Evolutionary conservation across 2,113 vertebrate species (phyloP).

Genomic region (Oxyura jamaicensis): DNA sequence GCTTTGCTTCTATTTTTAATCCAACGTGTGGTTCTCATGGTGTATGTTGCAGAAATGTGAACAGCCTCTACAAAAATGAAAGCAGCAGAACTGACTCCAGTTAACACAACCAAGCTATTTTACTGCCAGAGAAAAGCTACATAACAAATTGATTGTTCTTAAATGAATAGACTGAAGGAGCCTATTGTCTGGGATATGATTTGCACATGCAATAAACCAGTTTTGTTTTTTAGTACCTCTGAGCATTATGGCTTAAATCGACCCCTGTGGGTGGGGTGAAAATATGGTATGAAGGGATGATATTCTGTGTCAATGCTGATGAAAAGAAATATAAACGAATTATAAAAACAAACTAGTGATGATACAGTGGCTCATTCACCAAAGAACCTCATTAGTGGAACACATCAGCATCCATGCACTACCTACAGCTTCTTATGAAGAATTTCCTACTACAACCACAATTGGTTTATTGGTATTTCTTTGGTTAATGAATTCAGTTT

Average conservation of each 20-base stretch:
- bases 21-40: background rate
- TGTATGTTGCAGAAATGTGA: background rate
- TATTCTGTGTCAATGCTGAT: slow-evolving; percentile 79
- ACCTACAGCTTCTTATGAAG: slow-evolving; percentile 80
- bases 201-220: background rate
- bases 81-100: slow-evolving; percentile 4
- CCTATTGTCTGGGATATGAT: background rate
- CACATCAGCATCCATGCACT: slow-evolving; percentile 91
- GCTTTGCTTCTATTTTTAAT: background rate
- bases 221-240: slow-evolving; percentile 64
- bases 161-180: background rate
- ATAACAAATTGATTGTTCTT: background rate
- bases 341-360: slow-evolving; percentile 78
- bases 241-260: slow-evolving; percentile 90
- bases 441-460: slow-evolving; percentile 71
- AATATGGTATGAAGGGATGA: slow-evolving; percentile 77
- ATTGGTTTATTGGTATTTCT: slow-evolving; percentile 76
- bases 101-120: background rate
- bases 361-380: slow-evolving; percentile 89
- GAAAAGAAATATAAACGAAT: slow-evolving; percentile 77
- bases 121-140: background rate
- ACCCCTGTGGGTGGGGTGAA: slow-evolving; percentile 89
- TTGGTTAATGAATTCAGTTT: slow-evolving; percentile 93
- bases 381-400: slow-evolving; percentile 91
- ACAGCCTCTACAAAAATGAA: background rate